These are phyloP conservation scores for Hydrozoanthus tunicans DNA, from an alignment of 64 coral and sea anemone species.

Conservation along the genomic window DNA sequence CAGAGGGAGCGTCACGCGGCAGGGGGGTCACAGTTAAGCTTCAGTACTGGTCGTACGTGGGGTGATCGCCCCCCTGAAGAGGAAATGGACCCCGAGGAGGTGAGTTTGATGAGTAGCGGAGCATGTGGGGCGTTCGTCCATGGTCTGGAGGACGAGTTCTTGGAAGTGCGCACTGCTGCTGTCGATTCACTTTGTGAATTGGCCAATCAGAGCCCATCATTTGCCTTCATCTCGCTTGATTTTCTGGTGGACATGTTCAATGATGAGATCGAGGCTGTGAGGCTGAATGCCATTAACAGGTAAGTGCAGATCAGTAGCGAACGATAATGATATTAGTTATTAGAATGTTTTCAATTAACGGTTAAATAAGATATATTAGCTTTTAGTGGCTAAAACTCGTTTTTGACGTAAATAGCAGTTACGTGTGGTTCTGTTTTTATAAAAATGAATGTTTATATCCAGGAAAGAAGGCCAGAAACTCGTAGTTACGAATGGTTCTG, in stretches of 20 bases:
- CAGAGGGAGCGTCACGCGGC: constrained; percentile 84
- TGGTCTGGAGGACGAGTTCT: constrained; percentile 93
- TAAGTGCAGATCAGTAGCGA: neutral
- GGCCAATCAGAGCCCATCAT: constrained; percentile 84
- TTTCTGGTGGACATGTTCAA: constrained; percentile 99
- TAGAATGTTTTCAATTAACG: too few relatives aligned
- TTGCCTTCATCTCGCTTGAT: constrained; percentile 84
- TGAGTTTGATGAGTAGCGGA: constrained; percentile 92
- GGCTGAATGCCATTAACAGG: constrained; percentile 95
- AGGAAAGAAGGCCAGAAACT: too few relatives aligned
- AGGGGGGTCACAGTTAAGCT: constrained; percentile 62
- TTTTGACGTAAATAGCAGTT: too few relatives aligned
- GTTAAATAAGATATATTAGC: too few relatives aligned
- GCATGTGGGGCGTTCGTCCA: constrained; percentile 97
- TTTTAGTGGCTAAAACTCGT: too few relatives aligned
- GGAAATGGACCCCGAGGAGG: constrained; percentile 88
- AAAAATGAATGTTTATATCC: too few relatives aligned
- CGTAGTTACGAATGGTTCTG: too few relatives aligned
- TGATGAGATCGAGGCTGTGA: constrained; percentile 97
- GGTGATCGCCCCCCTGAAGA: constrained; percentile 58
- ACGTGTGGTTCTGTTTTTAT: too few relatives aligned
- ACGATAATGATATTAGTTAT: too few relatives aligned
- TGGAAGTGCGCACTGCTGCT: constrained; percentile 94
- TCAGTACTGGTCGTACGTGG: constrained; percentile 76
- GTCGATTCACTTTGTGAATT: constrained; percentile 96